Evolutionary conservation across 2,113 vertebrate genomes (phyloP).

Genomic region (Corythoichthys haematopterus): DNA sequence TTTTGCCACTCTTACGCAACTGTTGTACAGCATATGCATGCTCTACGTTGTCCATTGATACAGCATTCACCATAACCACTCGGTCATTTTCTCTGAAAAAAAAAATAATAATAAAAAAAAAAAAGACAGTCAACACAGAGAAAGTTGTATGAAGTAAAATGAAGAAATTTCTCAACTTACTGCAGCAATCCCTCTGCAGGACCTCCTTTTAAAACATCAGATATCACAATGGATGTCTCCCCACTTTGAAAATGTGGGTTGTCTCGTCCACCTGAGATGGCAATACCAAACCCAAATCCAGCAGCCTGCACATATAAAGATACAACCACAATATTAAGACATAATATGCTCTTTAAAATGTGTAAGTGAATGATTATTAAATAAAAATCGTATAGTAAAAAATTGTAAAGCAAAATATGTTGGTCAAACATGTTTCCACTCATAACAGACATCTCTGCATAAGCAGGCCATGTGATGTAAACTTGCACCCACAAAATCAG

Average conservation of each 20-base stretch:
- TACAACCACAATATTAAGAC: neutral
- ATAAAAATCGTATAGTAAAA: neutral
- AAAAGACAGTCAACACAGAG: neutral
- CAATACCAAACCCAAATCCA: constrained; percentile 97
- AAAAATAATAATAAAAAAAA: neutral
- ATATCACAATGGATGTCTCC: constrained; percentile 97
- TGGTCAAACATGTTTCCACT: neutral
- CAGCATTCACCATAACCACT: constrained; percentile 97
- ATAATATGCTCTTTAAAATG: neutral
- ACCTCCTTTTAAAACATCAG: constrained; percentile 95
- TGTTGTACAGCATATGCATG: constrained; percentile 97
- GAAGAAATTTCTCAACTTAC: constrained; percentile 70
- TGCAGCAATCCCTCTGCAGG: constrained; percentile 92
- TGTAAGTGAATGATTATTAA: neutral
- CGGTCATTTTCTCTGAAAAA: constrained; percentile 89
- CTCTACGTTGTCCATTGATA: constrained; percentile 98
- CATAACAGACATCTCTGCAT: constrained; percentile 5
- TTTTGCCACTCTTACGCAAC: constrained; percentile 96
- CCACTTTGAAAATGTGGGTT: constrained; percentile 99
- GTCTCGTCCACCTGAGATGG: constrained; percentile 96
- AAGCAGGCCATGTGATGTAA: constrained; percentile 36
- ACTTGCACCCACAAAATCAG: constrained; percentile 43
- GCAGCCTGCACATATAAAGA: constrained; percentile 75
- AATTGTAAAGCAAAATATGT: neutral
- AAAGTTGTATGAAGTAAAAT: no score